Conservation (phyloP, 1,140 invertebrate genomes). For the Artemia franciscana region DNA sequence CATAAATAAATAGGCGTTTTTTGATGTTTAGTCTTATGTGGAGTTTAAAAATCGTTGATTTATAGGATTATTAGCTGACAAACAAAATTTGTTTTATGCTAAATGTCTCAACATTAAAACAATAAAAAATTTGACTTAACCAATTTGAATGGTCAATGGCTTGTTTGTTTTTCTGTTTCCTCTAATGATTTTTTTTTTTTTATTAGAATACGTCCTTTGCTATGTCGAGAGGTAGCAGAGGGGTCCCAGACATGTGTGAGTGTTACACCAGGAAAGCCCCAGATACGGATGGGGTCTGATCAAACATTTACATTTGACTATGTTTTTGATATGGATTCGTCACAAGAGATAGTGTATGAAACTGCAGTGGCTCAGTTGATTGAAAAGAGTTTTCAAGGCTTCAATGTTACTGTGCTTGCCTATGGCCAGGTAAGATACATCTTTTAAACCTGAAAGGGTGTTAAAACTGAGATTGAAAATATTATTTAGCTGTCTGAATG, state of each 20-base stretch:
- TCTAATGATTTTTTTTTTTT: slow-evolving; percentile 16
- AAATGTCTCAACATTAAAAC: too few relatives aligned
- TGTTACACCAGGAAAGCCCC: slow-evolving; percentile 62
- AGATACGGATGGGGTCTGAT: slow-evolving; percentile 76
- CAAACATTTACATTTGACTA: slow-evolving; percentile 92
- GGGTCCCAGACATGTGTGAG: slow-evolving; percentile 79
- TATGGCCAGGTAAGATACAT: slow-evolving; percentile 56
- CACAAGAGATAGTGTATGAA: slow-evolving; percentile 53
- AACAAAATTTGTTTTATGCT: too few relatives aligned
- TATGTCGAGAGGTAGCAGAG: slow-evolving; percentile 73
- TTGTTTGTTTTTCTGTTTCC: neutral
- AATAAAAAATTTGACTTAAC: too few relatives aligned
- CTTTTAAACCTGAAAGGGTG: slow-evolving; percentile 2
- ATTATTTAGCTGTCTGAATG: too few relatives aligned
- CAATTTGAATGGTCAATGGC: too few relatives aligned
- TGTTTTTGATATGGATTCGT: slow-evolving; percentile 53
- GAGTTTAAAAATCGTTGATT: too few relatives aligned
- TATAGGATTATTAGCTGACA: too few relatives aligned
- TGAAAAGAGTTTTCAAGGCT: slow-evolving; percentile 60
- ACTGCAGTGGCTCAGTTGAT: slow-evolving; percentile 61
- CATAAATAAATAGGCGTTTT: too few relatives aligned
- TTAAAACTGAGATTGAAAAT: too few relatives aligned
- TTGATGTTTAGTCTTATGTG: too few relatives aligned
- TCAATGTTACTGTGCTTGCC: slow-evolving; percentile 84
- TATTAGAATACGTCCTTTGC: slow-evolving; percentile 82